Evolutionary conservation across 2,797 vertebrate genomes (phyloP), one percentile per base, ranked within the genome.

Genomic region (Galago senegalensis): DNA sequence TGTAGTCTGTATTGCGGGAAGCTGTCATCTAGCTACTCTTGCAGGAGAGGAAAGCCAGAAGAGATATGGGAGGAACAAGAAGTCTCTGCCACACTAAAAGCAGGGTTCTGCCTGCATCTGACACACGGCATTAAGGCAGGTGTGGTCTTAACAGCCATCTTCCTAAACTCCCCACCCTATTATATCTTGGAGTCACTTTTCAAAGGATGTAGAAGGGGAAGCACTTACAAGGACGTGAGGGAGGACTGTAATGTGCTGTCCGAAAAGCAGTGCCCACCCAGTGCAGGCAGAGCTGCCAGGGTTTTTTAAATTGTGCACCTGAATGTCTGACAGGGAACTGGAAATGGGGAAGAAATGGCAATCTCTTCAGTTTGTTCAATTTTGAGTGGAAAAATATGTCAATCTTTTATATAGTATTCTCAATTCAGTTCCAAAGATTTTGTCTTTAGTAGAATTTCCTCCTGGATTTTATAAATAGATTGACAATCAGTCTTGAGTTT

Each of bases 311-410:
- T 20, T 31, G 18, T 43, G 31, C 18, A 69, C 17, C 14, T 85
- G 21, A 61, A 56, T 49, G 72, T 84, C 40, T 81, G 60, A 61
- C 16, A 77, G 53, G 9, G 7, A 82, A 16, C 46, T 92, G 31
- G 20, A 87, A 93, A 58, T 70, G 49, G 34, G 49, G 27, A 83
- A 29, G 53, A 96, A 93, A 31, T 73, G 46, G 7, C 21, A 58
- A 25, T 29, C 46, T 92, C 84, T 87, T 77, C 16, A 1, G 43
- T 93, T 93, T 88, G 16, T 75, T 79, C 31, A 80, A 49, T 85
- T 91, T 92, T 85, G 90, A 91, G 69, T 88, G 34, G 46, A 94
- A 88, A 94, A 96, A 63, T 58, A 46, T 67, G 73, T 60, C 75
- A 58, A 2, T 81, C 46, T 69, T 53, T 87, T 89, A 37, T 90